Conservation (phyloP, 2,113 vertebrate genomes). For the Leucopsar rothschildi region DNA sequence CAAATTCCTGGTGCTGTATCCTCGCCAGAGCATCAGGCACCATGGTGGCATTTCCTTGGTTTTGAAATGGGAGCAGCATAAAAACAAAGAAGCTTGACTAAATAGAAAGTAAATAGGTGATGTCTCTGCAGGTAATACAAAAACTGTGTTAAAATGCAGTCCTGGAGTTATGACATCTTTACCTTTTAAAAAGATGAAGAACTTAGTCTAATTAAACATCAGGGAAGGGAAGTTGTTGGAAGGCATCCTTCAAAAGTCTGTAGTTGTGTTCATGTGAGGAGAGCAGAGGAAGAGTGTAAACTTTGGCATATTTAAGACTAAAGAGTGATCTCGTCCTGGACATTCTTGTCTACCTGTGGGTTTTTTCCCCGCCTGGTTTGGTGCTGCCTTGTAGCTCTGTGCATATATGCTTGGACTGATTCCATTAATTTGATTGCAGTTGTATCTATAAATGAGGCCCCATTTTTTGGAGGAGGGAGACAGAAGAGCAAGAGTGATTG, state of each 20-base stretch:
- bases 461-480: neutral
- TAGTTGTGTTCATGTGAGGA: neutral
- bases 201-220: neutral
- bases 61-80: neutral
- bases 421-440: neutral
- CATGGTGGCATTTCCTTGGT: accelerated
- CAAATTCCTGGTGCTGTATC: neutral
- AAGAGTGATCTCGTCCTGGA: neutral
- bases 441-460: neutral
- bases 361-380: neutral
- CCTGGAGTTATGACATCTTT: neutral
- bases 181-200: neutral
- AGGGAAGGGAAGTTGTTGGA: neutral
- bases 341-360: neutral
- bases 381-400: neutral
- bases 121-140: neutral
- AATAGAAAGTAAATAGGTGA: neutral
- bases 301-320: neutral
- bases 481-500: neutral
- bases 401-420: neutral
- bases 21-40: neutral
- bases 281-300: neutral
- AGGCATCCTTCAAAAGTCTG: neutral
- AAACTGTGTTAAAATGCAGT: neutral
- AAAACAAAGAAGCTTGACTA: neutral